Evolutionary conservation across 2,113 vertebrate species (phyloP), one percentile per base, ranked within the genome.

Genomic region (Xyliphius kryptos): DNA sequence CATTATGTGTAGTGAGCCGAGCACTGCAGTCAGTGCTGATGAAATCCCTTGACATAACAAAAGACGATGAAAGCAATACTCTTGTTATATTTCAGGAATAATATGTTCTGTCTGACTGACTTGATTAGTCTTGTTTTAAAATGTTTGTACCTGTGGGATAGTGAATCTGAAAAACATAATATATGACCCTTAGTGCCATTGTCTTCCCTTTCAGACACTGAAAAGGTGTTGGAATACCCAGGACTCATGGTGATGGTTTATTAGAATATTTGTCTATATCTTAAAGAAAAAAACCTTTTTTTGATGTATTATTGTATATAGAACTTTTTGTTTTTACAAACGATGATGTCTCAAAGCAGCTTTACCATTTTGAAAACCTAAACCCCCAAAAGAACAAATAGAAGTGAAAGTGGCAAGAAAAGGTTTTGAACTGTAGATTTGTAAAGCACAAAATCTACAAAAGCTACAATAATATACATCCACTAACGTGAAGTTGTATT

Each of bases 11-110:
- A 65, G 67, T 68, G 61, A 65, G 61, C 47, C 26, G 46, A 67
- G 50, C 63, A 57, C 53, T 46, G 57, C 52, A 61, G 36, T 50
- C 53, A 57, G 46, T 68, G 61, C 70, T 65, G 70, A 73, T 73
- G 70, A 73, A 73, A 73, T 68, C 66, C 63, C 61, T 32, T 65
- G 66, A 68, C 66, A 73, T 65, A 73, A 61, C 61, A 54, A 61
- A 68, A 61, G 62, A 61, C 56, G 59, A 61, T 51, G 55, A 66
- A 59, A 44, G 67, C 48, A 57, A 65, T 67, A 55, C 61, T 51
- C 50, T 32, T 68, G 66, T 49, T 73, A 51, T 63, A 68, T 68
- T 65, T 68, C 55, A 61, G 57, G 51, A 37, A 61, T 68, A 68
- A 64, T 68, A 43, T 59, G 52, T 44, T 68, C 66, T 68, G 63